A percentile compares a stretch with the other conserved stretches of the same genome.
These are phyloP conservation scores for Symphodus melops DNA, from an alignment of 2,113 vertebrate species.

Conservation along the genomic window DNA sequence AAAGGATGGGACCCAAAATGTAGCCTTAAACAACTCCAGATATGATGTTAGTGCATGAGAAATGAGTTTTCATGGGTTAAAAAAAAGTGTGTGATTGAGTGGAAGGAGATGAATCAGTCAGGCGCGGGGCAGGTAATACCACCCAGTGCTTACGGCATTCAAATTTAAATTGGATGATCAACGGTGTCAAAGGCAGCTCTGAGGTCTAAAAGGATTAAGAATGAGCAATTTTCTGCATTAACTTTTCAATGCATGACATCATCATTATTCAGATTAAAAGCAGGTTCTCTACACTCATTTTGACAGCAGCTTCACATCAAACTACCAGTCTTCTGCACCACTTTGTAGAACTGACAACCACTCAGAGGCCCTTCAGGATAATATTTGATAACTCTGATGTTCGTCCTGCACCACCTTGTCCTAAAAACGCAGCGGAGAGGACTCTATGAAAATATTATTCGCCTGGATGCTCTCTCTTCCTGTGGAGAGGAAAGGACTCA, in stretches of 20 bases:
- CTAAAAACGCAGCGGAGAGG: constrained; percentile 12
- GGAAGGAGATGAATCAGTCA: constrained; percentile 38
- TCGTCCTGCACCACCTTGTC: constrained; percentile 25
- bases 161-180: constrained; percentile 67
- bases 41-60: constrained; percentile 10
- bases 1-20: background rate
- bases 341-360: constrained; percentile 55
- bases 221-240: constrained; percentile 62
- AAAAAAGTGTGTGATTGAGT: constrained; percentile 45
- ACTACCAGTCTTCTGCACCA: constrained; percentile 27
- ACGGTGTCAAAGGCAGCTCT: constrained; percentile 59
- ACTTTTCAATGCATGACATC: constrained; percentile 63
- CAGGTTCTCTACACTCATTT: constrained; percentile 30
- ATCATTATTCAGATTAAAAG: constrained; percentile 71
- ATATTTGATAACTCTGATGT: constrained; percentile 25
- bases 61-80: constrained; percentile 19
- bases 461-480: constrained; percentile 14
- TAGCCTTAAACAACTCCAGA: constrained; percentile 27
- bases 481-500: background rate
- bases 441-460: constrained; percentile 17
- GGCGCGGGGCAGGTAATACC: constrained; percentile 50
- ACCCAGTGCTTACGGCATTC: constrained; percentile 48
- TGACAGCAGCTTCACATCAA: constrained; percentile 40
- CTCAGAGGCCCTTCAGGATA: constrained; percentile 20
- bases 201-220: constrained; percentile 68